Evolutionary conservation across 2,888 invertebrate species (phyloP).

Genomic region (Drosophila tanythrix): DNA sequence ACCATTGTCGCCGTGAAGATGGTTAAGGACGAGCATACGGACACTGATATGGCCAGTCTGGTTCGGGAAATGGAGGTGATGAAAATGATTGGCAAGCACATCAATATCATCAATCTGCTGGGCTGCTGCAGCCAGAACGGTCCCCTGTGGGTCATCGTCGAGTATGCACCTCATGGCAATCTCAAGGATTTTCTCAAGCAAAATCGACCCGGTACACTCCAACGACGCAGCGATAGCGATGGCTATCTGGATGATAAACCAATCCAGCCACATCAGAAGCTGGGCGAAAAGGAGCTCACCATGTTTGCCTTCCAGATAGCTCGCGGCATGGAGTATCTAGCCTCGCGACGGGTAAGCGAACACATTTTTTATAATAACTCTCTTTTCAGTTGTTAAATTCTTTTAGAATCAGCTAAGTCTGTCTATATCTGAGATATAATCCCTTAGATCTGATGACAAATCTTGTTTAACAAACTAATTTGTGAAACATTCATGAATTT

Average conservation of each 20-base stretch:
- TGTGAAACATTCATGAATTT: slow-evolving; percentile 41
- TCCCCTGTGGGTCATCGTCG: slow-evolving; percentile 94
- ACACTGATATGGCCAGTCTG: slow-evolving; percentile 97
- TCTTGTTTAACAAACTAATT: neutral
- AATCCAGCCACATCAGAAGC: slow-evolving; percentile 40
- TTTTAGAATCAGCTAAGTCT: neutral
- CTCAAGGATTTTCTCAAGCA: slow-evolving; percentile 96
- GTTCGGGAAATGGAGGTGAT: slow-evolving; percentile 99
- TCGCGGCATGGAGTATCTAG: slow-evolving; percentile 98
- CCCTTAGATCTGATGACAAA: neutral
- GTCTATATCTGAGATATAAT: neutral
- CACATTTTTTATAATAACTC: neutral
- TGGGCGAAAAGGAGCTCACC: slow-evolving; percentile 96
- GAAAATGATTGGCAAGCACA: slow-evolving; percentile 99
- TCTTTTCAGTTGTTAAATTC: neutral
- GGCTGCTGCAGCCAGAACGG: slow-evolving; percentile 98
- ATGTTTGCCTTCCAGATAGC: slow-evolving; percentile 99
- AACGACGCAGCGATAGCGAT: slow-evolving; percentile 74
- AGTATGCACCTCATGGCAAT: slow-evolving; percentile 96
- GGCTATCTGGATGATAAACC: slow-evolving; percentile 73
- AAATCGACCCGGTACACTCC: slow-evolving; percentile 86
- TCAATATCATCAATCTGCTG: slow-evolving; percentile 97
- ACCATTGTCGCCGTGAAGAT: slow-evolving; percentile 98
- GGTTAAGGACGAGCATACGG: slow-evolving; percentile 99
- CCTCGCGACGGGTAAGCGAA: slow-evolving; percentile 89